Evolutionary conservation across 1,140 invertebrate genomes (phyloP).

Genomic region (Apolygus lucorum): DNA sequence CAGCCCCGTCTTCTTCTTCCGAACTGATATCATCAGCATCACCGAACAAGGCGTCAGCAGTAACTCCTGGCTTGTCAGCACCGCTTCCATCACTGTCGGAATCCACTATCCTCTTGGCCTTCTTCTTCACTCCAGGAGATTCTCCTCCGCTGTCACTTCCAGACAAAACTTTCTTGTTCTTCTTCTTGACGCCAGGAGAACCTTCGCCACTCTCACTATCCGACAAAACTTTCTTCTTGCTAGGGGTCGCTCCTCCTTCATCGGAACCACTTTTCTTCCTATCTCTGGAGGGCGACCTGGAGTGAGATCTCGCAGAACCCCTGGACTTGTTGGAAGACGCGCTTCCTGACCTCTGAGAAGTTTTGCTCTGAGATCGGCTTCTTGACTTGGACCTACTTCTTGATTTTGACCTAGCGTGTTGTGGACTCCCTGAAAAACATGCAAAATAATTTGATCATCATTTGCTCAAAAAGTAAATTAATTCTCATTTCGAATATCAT

Average conservation of each 20-base stretch:
- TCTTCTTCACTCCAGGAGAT: slow-evolving; percentile 39
- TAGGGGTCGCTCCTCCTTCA: slow-evolving; percentile 43
- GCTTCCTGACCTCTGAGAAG: slow-evolving; percentile 19
- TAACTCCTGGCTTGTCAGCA: slow-evolving; percentile 43
- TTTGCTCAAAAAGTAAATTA: no score
- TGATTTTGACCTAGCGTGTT: neutral
- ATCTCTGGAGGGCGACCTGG: neutral
- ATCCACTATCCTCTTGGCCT: slow-evolving; percentile 41
- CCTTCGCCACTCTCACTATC: slow-evolving; percentile 27
- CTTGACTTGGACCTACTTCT: slow-evolving; percentile 3
- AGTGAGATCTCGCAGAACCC: slow-evolving; percentile 23
- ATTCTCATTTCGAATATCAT: no score
- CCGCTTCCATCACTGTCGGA: slow-evolving; percentile 46
- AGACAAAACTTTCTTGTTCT: slow-evolving; percentile 26
- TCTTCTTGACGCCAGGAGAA: slow-evolving; percentile 39
- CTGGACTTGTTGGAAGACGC: slow-evolving; percentile 17
- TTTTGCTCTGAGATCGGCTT: slow-evolving; percentile 7
- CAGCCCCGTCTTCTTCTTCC: slow-evolving; percentile 56
- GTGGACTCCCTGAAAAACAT: no score
- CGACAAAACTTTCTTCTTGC: slow-evolving; percentile 1
- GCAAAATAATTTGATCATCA: no score
- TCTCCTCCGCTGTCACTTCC: slow-evolving; percentile 27
- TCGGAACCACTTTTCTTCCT: slow-evolving; percentile 35
- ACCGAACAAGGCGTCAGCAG: slow-evolving; percentile 79
- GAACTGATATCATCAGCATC: slow-evolving; percentile 86